phyloP scores from a whole-genome alignment of 2,888 invertebrate genomes.

The Atrina japonica region DNA sequence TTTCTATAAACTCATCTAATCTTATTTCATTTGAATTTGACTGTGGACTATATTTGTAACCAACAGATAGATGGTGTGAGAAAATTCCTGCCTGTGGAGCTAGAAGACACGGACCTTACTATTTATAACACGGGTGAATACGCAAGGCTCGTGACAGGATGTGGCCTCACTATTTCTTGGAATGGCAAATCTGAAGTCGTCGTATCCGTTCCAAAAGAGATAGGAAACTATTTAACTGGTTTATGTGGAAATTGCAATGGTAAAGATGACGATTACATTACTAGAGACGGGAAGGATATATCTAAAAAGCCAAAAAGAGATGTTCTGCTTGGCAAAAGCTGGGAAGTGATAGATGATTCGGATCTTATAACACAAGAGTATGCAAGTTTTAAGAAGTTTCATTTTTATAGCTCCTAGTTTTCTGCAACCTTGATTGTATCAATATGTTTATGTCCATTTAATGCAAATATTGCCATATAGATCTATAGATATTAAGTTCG shows the following conservation, averaged over 20 bases:
- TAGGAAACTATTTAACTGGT: slow-evolving; percentile 40
- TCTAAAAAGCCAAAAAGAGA: slow-evolving; percentile 13
- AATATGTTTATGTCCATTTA: neutral
- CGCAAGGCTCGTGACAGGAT: slow-evolving; percentile 37
- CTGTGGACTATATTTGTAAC: too few species aligned
- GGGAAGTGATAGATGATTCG: slow-evolving; percentile 46
- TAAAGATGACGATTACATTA: slow-evolving; percentile 40
- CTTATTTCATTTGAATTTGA: too few species aligned
- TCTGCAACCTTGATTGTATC: neutral
- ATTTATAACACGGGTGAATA: slow-evolving; percentile 39
- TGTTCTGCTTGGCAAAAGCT: slow-evolving; percentile 40
- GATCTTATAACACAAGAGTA: slow-evolving; percentile 26
- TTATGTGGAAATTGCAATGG: slow-evolving; percentile 56
- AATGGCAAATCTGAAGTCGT: slow-evolving; percentile 42
- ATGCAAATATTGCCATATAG: neutral
- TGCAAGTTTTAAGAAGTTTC: too few species aligned
- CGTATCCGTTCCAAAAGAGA: slow-evolving; percentile 40
- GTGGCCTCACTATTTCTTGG: slow-evolving; percentile 46
- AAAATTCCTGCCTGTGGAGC: slow-evolving; percentile 29
- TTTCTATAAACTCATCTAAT: too few species aligned
- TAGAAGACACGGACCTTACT: slow-evolving; percentile 9
- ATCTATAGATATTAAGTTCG: too few species aligned
- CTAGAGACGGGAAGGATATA: slow-evolving; percentile 41
- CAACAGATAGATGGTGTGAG: slow-evolving; percentile 32
- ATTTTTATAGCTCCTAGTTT: neutral